Evolutionary conservation across 2,797 vertebrate species (phyloP).

Genomic region (Tragopan temminckii): DNA sequence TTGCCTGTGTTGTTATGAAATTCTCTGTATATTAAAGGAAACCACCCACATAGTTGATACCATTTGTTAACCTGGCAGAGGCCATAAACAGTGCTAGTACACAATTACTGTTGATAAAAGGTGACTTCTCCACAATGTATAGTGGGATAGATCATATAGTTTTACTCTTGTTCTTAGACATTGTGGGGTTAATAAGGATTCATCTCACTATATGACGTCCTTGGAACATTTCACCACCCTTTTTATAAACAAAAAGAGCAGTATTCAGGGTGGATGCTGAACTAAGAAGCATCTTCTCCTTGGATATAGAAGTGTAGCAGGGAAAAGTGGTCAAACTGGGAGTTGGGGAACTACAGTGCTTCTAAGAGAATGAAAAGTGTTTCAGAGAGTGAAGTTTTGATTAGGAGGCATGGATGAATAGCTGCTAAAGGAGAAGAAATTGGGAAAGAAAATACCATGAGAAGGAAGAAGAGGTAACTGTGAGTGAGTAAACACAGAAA

Average conservation of each 20-base stretch:
- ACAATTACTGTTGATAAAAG: neutral
- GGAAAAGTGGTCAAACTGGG: neutral
- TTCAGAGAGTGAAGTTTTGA: neutral
- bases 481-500: neutral
- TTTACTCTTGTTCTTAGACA: neutral
- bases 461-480: neutral
- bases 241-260: neutral
- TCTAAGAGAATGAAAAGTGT: neutral
- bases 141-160: neutral
- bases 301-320: neutral
- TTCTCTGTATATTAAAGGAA: neutral
- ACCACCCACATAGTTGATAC: neutral
- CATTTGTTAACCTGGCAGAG: neutral
- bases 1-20: neutral
- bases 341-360: accelerated
- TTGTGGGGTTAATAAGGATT: neutral
- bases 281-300: neutral
- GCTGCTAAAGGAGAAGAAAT: neutral
- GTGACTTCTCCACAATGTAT: neutral
- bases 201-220: neutral
- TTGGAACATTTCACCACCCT: neutral
- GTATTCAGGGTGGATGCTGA: neutral
- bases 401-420: neutral
- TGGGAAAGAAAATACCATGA: neutral
- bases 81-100: neutral